phyloP scores from a whole-genome alignment of 2,113 vertebrate species.

The Rana temporaria region DNA sequence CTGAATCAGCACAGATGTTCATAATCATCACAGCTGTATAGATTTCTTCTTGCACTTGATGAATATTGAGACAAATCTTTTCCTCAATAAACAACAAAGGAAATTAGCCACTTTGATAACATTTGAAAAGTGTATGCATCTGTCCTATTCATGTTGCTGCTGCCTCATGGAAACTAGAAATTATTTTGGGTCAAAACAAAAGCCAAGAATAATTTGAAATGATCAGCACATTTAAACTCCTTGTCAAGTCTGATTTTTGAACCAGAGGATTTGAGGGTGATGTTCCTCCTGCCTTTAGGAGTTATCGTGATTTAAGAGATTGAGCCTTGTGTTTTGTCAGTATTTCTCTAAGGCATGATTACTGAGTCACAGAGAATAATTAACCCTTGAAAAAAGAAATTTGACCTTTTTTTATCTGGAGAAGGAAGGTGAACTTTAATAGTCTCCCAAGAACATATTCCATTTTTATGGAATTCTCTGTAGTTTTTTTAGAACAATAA shows the following conservation, averaged over 20 bases:
- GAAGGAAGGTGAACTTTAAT: constrained; percentile 22
- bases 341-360: constrained; percentile 5
- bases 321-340: constrained; percentile 20
- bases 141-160: constrained; percentile 30
- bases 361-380: constrained; percentile 39
- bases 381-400: constrained; percentile 41
- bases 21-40: constrained; percentile 22
- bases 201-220: constrained; percentile 11
- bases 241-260: not conserved
- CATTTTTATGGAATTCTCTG: not conserved
- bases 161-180: constrained; percentile 10
- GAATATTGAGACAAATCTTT: not conserved
- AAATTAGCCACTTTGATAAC: constrained; percentile 33
- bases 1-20: constrained; percentile 45
- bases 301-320: constrained; percentile 20
- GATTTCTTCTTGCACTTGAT: constrained; percentile 12
- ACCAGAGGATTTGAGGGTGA: not conserved
- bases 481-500: too few relatives aligned
- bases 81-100: not conserved
- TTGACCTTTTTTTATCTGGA: constrained; percentile 36
- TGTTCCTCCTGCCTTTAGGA: not conserved
- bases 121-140: constrained; percentile 17
- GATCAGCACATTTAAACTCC: constrained; percentile 8
- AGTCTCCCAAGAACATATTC: constrained; percentile 8
- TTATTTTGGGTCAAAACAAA: constrained; percentile 20